A percentile compares a stretch with the other conserved stretches of the same genome.
These are phyloP conservation scores for Crenuchus spilurus DNA, from an alignment of 2,797 vertebrate genomes.

Conservation along the genomic window DNA sequence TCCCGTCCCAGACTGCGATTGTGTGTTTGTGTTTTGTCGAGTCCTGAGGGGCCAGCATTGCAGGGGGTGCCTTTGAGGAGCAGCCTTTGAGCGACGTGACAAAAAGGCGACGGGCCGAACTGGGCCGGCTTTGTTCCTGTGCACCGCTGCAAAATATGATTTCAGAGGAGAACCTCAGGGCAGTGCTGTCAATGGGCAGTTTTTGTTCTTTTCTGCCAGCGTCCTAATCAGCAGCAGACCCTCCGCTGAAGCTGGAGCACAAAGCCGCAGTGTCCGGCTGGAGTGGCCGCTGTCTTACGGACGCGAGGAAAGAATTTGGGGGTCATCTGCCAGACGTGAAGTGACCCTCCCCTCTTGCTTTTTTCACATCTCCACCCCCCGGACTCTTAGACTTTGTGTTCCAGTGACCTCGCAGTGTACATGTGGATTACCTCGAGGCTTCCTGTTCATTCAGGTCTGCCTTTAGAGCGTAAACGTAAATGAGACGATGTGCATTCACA, in stretches of 20 bases:
- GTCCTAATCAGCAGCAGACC: constrained; percentile 89
- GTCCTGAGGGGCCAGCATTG: constrained; percentile 80
- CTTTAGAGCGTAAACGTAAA: background rate
- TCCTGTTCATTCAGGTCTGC: constrained; percentile 19
- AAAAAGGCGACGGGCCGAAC: constrained; percentile 83
- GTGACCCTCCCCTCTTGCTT: constrained; percentile 67
- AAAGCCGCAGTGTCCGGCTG: constrained; percentile 93
- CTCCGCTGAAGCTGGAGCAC: constrained; percentile 84
- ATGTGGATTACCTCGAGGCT: constrained; percentile 27
- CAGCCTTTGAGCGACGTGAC: constrained; percentile 85
- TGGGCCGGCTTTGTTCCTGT: constrained; percentile 86
- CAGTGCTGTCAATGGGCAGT: constrained; percentile 87
- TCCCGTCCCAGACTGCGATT: constrained; percentile 68
- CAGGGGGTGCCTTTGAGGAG: constrained; percentile 79
- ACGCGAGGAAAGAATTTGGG: constrained; percentile 86
- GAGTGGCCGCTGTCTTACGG: constrained; percentile 86
- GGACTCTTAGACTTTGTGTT: constrained; percentile 72
- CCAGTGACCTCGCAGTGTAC: constrained; percentile 60
- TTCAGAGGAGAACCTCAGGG: constrained; percentile 89
- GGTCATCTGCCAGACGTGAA: constrained; percentile 93
- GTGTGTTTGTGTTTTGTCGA: constrained; percentile 53
- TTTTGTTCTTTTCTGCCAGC: constrained; percentile 90
- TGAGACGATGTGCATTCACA: too few relatives aligned
- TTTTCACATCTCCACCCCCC: constrained; percentile 51
- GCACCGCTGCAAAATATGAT: constrained; percentile 88